These are phyloP conservation scores for Epinotia bilunana DNA, from an alignment of 2,888 invertebrate genomes.

Conservation along the genomic window DNA sequence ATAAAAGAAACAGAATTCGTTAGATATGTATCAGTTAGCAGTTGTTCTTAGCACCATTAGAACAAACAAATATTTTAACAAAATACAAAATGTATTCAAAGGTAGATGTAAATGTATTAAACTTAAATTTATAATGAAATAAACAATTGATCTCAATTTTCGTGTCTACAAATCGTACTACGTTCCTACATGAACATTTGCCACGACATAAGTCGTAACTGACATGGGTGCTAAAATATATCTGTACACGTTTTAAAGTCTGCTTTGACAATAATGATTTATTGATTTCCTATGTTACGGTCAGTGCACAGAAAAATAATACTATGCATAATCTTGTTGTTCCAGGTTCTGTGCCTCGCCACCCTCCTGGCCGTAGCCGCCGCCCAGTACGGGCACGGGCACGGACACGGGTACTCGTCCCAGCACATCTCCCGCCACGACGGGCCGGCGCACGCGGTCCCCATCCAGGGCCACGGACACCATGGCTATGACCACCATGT, in stretches of 20 bases:
- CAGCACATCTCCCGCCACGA: conserved; percentile 56
- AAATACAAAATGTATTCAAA: conserved; percentile 69
- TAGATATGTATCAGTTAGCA: conserved; percentile 69
- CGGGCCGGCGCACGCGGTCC: conserved; percentile 51
- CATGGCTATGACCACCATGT: conserved; percentile 50
- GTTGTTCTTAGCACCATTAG: conserved; percentile 59
- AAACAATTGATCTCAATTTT: background rate
- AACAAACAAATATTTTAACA: conserved; percentile 51
- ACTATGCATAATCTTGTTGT: background rate
- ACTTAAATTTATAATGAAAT: conserved; percentile 21
- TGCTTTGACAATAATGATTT: background rate
- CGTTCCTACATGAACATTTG: background rate
- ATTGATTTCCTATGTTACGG: background rate
- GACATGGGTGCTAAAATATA: background rate
- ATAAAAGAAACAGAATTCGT: conserved; percentile 73
- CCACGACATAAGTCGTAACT: background rate
- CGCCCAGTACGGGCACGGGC: conserved; percentile 43
- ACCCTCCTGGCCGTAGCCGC: conserved; percentile 48
- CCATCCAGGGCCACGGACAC: conserved; percentile 47
- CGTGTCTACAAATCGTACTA: conserved; percentile 43
- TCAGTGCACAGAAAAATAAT: background rate
- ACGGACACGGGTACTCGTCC: conserved; percentile 51
- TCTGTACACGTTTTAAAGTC: background rate
- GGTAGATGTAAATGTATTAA: conserved; percentile 71
- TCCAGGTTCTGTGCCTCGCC: conserved; percentile 50